Evolutionary conservation across 1,140 invertebrate species (phyloP).

Genomic region (Cotesia glomerata): DNA sequence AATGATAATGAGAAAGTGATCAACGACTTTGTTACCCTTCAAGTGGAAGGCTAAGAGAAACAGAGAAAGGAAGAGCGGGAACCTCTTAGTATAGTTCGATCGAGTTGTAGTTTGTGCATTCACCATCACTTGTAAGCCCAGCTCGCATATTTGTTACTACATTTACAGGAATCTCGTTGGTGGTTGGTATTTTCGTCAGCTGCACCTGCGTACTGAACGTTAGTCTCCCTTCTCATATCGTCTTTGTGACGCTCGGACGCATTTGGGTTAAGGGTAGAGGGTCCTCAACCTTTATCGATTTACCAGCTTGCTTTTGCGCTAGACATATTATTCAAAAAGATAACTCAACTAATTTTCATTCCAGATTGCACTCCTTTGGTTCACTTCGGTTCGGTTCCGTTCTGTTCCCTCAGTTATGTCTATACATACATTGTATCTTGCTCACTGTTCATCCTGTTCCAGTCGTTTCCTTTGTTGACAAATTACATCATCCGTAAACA

Average conservation of each 20-base stretch:
- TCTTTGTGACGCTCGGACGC: conserved; percentile 33
- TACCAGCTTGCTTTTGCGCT: conserved; percentile 7
- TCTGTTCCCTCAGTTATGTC: too few relatives aligned
- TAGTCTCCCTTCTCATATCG: conserved; percentile 29
- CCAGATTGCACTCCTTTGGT: too few relatives aligned
- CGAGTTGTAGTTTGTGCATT: not conserved
- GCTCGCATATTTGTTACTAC: not conserved
- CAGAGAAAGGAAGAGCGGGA: too few relatives aligned
- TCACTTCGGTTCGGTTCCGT: too few relatives aligned
- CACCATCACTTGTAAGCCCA: not conserved
- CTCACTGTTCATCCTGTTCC: too few relatives aligned
- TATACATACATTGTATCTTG: too few relatives aligned
- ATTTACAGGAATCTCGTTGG: not conserved
- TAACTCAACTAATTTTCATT: not conserved
- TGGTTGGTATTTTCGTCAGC: conserved; percentile 18
- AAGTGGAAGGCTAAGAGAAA: too few relatives aligned
- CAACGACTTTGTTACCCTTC: not conserved
- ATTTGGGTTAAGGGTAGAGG: conserved; percentile 39
- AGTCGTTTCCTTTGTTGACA: too few relatives aligned
- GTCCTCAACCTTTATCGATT: conserved; percentile 36
- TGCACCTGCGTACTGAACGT: conserved; percentile 31
- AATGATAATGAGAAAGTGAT: not conserved
- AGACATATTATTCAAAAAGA: not conserved
- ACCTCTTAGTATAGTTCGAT: not conserved
- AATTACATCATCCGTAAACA: too few relatives aligned